Conservation (phyloP, 2,888 invertebrate species). For the Chymomyza amoena region DNA sequence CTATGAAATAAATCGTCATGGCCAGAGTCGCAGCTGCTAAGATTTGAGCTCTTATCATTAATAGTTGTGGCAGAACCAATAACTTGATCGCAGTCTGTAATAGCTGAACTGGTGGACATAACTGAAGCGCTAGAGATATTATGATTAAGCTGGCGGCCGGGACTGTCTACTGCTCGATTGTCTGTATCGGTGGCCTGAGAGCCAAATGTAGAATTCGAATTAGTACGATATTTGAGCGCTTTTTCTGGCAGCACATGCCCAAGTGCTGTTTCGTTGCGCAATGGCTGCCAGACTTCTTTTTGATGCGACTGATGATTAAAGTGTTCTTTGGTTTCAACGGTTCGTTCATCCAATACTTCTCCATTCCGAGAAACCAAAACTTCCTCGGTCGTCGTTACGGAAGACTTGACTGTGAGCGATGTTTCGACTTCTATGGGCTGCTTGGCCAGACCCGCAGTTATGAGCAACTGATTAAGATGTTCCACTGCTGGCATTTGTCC, state of each 20-base stretch:
- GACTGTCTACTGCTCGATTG: constrained; percentile 18
- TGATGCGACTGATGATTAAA: constrained; percentile 85
- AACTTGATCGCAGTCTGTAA: constrained; percentile 52
- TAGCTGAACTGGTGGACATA: constrained; percentile 52
- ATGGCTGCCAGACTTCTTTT: constrained; percentile 84
- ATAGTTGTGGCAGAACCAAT: constrained; percentile 53
- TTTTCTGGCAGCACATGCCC: constrained; percentile 55
- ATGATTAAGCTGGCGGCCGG: constrained; percentile 58
- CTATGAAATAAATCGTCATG: constrained; percentile 74
- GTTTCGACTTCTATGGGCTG: constrained; percentile 86
- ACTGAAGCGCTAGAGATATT: constrained; percentile 66
- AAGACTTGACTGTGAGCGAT: constrained; percentile 85
- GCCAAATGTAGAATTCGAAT: constrained; percentile 57
- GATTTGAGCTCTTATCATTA: constrained; percentile 64
- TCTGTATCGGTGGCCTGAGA: constrained; percentile 45
- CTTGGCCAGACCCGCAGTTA: constrained; percentile 83
- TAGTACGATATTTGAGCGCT: constrained; percentile 52
- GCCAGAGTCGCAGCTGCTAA: constrained; percentile 75
- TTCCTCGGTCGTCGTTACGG: constrained; percentile 85
- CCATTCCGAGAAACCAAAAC: constrained; percentile 85
- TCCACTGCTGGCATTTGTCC: constrained; percentile 86
- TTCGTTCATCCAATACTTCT: constrained; percentile 84
- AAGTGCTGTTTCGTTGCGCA: constrained; percentile 32
- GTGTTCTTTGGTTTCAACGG: constrained; percentile 85
- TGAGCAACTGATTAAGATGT: constrained; percentile 84